Conservation (phyloP, 2,888 invertebrate species). For the Drosophila buzzatii region DNA sequence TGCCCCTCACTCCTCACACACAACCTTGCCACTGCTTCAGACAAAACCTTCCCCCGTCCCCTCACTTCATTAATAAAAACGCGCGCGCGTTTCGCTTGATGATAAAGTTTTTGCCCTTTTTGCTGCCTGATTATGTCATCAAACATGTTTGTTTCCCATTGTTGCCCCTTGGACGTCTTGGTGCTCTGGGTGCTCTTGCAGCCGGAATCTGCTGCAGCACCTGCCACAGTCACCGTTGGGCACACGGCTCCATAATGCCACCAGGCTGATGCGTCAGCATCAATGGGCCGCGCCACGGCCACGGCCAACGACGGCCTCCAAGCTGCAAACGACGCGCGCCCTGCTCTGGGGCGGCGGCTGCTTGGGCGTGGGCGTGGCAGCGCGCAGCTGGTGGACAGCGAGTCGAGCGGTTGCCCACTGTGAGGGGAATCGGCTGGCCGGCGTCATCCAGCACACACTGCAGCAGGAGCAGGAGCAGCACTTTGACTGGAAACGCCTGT, state of each 20-base stretch:
- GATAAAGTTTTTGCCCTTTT: conserved; percentile 47
- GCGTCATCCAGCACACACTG: conserved; percentile 75
- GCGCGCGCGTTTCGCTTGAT: conserved; percentile 24
- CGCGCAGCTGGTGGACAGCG: conserved; percentile 62
- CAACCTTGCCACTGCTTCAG: background rate
- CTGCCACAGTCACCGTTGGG: conserved; percentile 51
- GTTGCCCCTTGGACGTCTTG: background rate
- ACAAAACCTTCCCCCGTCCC: background rate
- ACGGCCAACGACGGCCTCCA: conserved; percentile 19
- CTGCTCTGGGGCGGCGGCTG: conserved; percentile 78
- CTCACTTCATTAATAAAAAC: background rate
- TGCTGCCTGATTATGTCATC: conserved; percentile 71
- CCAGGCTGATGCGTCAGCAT: conserved; percentile 57
- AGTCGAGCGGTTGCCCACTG: conserved; percentile 67
- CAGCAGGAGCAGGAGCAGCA: conserved; percentile 86
- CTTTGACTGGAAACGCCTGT: conserved; percentile 93
- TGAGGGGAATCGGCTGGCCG: conserved; percentile 82
- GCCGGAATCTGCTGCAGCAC: conserved; percentile 58
- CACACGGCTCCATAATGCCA: conserved; percentile 60
- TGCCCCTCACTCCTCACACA: background rate
- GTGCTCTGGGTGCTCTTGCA: conserved; percentile 9
- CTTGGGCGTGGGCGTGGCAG: conserved; percentile 72
- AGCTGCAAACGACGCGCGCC: conserved; percentile 58
- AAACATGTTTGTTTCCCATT: conserved; percentile 13
- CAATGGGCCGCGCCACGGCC: conserved; percentile 7